Conservation (phyloP, 1,140 invertebrate species). For the Lamellibrachia luymesi region DNA sequence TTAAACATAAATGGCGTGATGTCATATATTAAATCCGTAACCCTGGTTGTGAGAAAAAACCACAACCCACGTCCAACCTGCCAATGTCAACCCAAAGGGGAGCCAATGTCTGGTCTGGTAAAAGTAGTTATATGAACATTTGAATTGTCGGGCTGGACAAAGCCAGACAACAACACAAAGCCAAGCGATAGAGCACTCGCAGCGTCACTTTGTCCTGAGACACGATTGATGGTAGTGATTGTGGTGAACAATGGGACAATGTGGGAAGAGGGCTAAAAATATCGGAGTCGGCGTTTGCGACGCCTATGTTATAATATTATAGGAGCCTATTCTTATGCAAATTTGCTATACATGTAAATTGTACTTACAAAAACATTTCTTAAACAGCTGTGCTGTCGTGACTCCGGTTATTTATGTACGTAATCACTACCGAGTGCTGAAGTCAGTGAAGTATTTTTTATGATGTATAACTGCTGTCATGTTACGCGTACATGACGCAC, state of each 20-base stretch:
- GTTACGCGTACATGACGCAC: background rate
- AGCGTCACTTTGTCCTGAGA: background rate
- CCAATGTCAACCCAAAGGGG: background rate
- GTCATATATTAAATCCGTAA: background rate
- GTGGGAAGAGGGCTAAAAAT: background rate
- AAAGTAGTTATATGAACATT: background rate
- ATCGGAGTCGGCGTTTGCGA: background rate
- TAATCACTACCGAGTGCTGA: background rate
- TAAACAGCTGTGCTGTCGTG: background rate
- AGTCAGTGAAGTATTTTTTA: background rate
- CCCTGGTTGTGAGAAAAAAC: background rate
- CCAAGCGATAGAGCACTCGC: background rate
- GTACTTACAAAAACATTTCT: background rate
- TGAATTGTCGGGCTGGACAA: background rate
- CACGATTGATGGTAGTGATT: background rate
- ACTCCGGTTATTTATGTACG: background rate
- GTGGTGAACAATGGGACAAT: background rate
- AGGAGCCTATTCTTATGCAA: background rate
- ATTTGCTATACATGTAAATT: background rate
- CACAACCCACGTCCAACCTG: background rate
- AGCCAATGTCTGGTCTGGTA: background rate
- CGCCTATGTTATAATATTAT: background rate
- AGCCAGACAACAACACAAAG: background rate
- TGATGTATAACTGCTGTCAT: background rate
- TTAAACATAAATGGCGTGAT: background rate